These are phyloP conservation scores for Drosophila triauraria DNA, from an alignment of 1,140 invertebrate species.

Conservation along the genomic window DNA sequence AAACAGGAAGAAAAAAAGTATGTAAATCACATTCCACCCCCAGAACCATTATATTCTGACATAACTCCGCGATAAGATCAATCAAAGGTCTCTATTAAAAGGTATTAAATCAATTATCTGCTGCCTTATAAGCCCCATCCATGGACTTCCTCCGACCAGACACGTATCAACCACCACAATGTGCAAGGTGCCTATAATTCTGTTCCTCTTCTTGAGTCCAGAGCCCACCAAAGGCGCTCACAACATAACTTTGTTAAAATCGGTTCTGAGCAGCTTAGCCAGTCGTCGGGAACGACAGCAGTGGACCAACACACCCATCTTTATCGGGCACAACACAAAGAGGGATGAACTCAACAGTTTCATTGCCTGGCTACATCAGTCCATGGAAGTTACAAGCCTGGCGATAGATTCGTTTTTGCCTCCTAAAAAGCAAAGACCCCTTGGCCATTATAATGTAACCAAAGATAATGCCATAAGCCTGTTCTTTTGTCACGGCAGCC, in stretches of 20 bases:
- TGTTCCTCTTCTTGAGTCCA: slow-evolving; percentile 4
- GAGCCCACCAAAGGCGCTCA: neutral
- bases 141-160: neutral
- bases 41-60: neutral
- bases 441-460: slow-evolving; percentile 44
- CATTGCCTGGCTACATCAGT: slow-evolving; percentile 56
- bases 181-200: slow-evolving; percentile 1
- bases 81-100: slow-evolving; percentile 44
- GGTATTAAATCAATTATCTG: slow-evolving; percentile 57
- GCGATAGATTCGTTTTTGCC: slow-evolving; percentile 4
- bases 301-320: slow-evolving; percentile 61
- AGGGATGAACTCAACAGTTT: slow-evolving; percentile 7
- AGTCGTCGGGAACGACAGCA: neutral
- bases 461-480: slow-evolving; percentile 49
- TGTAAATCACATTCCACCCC: neutral
- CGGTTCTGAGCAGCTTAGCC: slow-evolving; percentile 5
- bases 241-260: slow-evolving; percentile 47
- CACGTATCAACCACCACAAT: slow-evolving; percentile 1
- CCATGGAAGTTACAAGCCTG: slow-evolving; percentile 34
- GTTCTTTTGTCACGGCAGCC: slow-evolving; percentile 47
- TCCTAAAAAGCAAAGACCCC: neutral
- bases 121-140: neutral
- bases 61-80: slow-evolving; percentile 37
- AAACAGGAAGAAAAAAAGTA: slow-evolving; percentile 5
- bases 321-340: slow-evolving; percentile 25